These are phyloP conservation scores for Epizoanthus fatuus DNA, from an alignment of 92 coral and sea anemone genomes.

Conservation along the genomic window DNA sequence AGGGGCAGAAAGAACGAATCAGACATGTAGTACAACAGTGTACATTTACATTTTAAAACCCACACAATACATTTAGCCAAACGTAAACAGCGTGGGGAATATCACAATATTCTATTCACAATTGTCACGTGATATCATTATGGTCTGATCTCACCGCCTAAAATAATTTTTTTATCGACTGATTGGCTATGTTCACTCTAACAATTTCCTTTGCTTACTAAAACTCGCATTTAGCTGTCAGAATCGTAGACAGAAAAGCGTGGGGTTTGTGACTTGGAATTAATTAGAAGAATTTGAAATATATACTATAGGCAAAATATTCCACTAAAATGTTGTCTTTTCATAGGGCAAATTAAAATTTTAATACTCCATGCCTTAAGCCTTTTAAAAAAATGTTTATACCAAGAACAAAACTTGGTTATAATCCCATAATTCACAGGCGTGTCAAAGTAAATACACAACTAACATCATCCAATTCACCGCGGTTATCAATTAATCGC, in stretches of 20 bases:
- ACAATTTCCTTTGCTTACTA: constrained; percentile 35
- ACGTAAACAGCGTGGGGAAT: background rate
- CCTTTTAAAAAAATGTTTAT: background rate
- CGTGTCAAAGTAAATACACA: background rate
- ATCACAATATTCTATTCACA: background rate
- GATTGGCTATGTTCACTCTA: background rate
- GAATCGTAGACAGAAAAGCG: background rate
- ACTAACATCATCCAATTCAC: background rate
- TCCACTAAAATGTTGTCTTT: no score
- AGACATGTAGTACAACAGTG: constrained; percentile 26
- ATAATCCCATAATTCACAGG: background rate
- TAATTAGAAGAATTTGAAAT: background rate
- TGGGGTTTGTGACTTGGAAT: no score
- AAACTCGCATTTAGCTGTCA: constrained; percentile 19
- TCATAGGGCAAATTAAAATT: background rate
- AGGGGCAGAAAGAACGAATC: constrained; percentile 23
- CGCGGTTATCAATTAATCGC: no score
- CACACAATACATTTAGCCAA: background rate
- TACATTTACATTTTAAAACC: constrained; percentile 8
- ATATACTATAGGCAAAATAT: background rate
- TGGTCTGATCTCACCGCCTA: constrained; percentile 5
- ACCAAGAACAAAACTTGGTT: background rate
- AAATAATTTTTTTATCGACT: constrained; percentile 20
- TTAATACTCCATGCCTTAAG: background rate
- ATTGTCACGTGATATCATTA: constrained; percentile 23